Evolutionary conservation across 2,888 invertebrate species (phyloP), one percentile per base, ranked within the genome.

Genomic region (Drosophila limbata): DNA sequence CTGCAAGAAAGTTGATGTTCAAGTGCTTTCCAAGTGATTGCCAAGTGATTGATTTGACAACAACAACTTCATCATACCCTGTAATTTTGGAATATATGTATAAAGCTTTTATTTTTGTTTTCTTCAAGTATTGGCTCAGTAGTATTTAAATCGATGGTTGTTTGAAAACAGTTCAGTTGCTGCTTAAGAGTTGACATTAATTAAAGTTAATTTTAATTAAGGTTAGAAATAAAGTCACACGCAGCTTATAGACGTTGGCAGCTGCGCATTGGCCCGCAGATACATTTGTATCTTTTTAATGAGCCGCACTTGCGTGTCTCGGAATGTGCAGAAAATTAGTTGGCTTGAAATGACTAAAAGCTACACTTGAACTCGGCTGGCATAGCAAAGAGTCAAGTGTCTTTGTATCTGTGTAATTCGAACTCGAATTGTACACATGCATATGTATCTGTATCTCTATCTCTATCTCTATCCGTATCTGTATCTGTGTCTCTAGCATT

Each of bases 261-360:
- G 40, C 37, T 21, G 39, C 17, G 33, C 44, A 55, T 55, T 42
- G 9, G 11, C 25, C 0, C 11, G 25, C 56, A 73, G 73, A 73
- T 73, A 77, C 77, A 42, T 67, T 72, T 77, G 67, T 75, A 61
- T 31, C 56, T 66, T 72, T 42, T 72, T 72, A 68, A 75, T 72
- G 60, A 77, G 51, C 35, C 67, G 42, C 47, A 53, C 60, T 69
- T 35, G 50, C 59, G 31, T 51, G 39, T 17, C 57, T 52, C 31
- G 67, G 47, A 40, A 37, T 56, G 51, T 56, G 70, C 59, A 56
- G 42, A 42, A 56, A 75, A 71, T 71, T 67, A 67, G 73, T 52
- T 77, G 45, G 45, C 25, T 25, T 28, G n/a, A 39, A 57, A 39
- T 57, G 60, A 67, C 68, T 64, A 50, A 73, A 63, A 57, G 33